Evolutionary conservation across 1,140 invertebrate species (phyloP), one percentile per base, ranked within the genome.

Genomic region (Phenacoccus solenopsis): DNA sequence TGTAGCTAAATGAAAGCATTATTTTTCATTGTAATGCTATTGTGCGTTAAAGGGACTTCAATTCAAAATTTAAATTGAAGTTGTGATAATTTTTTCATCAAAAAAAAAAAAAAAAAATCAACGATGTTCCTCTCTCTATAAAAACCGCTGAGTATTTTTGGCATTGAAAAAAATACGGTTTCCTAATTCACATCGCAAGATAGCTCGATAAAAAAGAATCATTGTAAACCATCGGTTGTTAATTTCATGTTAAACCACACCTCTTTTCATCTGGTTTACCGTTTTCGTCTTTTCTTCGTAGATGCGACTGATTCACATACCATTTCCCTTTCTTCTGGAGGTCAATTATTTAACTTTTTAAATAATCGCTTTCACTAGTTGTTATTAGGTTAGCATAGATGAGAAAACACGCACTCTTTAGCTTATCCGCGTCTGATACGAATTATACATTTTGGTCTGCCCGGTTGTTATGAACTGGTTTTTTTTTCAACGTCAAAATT

Each of bases 281-380:
- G 38, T 49, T 49, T 49, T 49, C 38, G 38, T 49, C 38, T 49
- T 49, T 49, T 49, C 38, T 49, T 49, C 38, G 38, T 49, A 49
- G 38, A 49, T 49, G 38, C 38, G 38, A 49, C 38, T 49, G 38
- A 49, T 49, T 49, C 38, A 49, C 38, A 49, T 49, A 49, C 38
- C 38, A 49, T 49, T 49, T 49, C 38, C 38, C 38, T 49, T 49
- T 49, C 38, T 49, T 49, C 38, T 49, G 38, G 38, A 49, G 38
- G 38, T 49, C 38, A 49, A 49, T 49, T 49, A 49, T 49, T 49
- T 49, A 49, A 49, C 38, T 49, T 49, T 16, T 49, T 49, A 49
- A 49, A 49, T 16, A n/a, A 49, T 49, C 38, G 38, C 38, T 49
- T 49, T 49, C 38, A 49, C 38, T 49, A 10, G 38, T 49, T 49